Evolutionary conservation across 2,113 vertebrate genomes (phyloP).

Genomic region (Delphinus delphis): DNA sequence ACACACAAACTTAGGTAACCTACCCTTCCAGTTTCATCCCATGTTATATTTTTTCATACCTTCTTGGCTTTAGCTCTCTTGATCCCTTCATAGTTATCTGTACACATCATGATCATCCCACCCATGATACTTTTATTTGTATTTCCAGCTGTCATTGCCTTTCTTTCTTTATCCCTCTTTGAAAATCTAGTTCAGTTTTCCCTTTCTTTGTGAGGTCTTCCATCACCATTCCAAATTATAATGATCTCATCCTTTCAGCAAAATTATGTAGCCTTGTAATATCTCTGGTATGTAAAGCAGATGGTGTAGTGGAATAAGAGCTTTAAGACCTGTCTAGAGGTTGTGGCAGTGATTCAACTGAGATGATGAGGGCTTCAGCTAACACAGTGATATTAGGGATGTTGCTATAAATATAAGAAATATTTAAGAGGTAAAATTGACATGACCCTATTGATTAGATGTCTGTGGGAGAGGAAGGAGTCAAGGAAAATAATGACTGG

Average conservation of each 20-base stretch:
- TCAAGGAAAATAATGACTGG: neutral
- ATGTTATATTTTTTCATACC: neutral
- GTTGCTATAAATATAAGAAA: constrained; percentile 24
- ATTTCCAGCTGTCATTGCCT: neutral
- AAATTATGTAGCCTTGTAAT: neutral
- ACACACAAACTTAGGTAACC: neutral
- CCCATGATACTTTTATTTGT: neutral
- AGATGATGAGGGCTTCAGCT: neutral
- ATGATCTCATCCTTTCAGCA: neutral
- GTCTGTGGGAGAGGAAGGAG: neutral
- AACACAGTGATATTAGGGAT: neutral
- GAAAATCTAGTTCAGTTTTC: neutral
- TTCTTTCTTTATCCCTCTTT: constrained; percentile 1
- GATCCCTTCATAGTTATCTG: neutral
- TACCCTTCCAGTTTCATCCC: neutral
- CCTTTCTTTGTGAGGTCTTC: constrained; percentile 24
- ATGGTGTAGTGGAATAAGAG: neutral
- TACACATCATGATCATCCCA: neutral
- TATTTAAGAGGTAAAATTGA: neutral
- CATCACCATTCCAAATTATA: neutral
- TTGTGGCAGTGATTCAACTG: neutral
- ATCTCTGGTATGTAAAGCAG: neutral
- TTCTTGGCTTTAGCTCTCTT: neutral
- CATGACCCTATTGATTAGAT: neutral
- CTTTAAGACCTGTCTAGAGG: constrained; percentile 1